These are phyloP conservation scores for Aphelinus atriplicis DNA, from an alignment of 1,140 invertebrate genomes.

Conservation along the genomic window DNA sequence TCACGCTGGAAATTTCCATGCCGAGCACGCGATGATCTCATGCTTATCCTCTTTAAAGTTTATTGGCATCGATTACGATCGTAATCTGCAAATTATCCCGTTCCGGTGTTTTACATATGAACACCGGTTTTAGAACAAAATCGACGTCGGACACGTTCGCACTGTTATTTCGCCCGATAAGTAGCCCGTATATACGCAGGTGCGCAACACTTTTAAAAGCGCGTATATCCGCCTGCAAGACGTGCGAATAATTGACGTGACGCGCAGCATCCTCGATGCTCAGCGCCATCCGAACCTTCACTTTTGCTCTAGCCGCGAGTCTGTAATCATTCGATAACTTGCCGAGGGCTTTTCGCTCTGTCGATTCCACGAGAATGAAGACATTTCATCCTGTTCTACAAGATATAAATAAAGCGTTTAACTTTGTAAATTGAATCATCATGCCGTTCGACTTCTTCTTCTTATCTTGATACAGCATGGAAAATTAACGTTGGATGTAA, in stretches of 20 bases:
- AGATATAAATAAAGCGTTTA: too few relatives aligned
- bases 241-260: conserved; percentile 19
- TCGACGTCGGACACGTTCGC: neutral
- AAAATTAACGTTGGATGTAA: too few relatives aligned
- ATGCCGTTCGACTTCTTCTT: too few relatives aligned
- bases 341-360: conserved; percentile 5
- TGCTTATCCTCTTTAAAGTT: conserved; percentile 38
- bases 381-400: too few relatives aligned
- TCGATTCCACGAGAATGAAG: neutral
- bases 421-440: too few relatives aligned
- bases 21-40: conserved; percentile 25
- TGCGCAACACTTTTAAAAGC: conserved; percentile 24
- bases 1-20: conserved; percentile 34
- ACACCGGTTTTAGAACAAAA: conserved; percentile 36
- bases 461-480: too few relatives aligned
- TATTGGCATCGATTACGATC: conserved; percentile 38
- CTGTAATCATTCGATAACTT: conserved; percentile 34
- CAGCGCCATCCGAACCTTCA: conserved; percentile 6
- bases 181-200: conserved; percentile 22
- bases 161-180: conserved; percentile 36
- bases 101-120: conserved; percentile 40
- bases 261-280: neutral
- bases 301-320: neutral
- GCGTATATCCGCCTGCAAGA: neutral
- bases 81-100: conserved; percentile 36